phyloP scores from a whole-genome alignment of 2,113 vertebrate species.

The Thamnophis sirtalis region DNA sequence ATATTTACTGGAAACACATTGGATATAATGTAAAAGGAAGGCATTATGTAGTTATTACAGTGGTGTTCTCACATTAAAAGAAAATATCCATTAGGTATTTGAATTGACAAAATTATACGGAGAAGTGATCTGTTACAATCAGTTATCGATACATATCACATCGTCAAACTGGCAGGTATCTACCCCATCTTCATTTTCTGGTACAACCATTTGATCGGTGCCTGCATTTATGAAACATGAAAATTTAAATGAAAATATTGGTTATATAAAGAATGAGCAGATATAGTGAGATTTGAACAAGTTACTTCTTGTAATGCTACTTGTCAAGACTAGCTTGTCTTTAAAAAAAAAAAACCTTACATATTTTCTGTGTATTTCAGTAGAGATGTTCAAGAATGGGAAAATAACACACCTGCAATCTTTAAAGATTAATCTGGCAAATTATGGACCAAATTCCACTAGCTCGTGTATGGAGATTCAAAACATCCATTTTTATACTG shows the following conservation, averaged over 20 bases:
- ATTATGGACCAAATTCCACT: not conserved
- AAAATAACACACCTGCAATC: not conserved
- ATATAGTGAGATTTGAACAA: not conserved
- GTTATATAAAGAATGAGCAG: slow-evolving; percentile 5
- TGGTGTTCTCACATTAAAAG: not conserved
- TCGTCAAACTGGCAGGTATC: fast-evolving
- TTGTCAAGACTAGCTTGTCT: not conserved
- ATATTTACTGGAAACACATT: not conserved
- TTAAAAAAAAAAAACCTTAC: not conserved
- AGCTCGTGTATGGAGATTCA: not conserved
- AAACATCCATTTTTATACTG: not conserved
- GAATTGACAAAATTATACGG: not conserved
- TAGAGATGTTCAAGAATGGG: not conserved
- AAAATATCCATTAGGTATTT: not conserved
- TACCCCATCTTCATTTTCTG: slow-evolving; percentile 16
- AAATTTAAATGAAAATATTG: not conserved
- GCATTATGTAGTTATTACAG: not conserved
- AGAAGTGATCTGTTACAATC: slow-evolving; percentile 2
- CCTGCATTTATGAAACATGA: slow-evolving; percentile 12
- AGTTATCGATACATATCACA: slow-evolving; percentile 45
- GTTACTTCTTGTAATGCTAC: not conserved
- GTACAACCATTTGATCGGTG: not conserved
- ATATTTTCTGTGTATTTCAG: not conserved
- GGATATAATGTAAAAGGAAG: not conserved
- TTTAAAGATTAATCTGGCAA: not conserved